Percentiles rank a stretch among this genome's conserved stretches.
Evolutionary conservation across 2,797 vertebrate genomes (phyloP).

Genomic region (Novumbra hubbsi): DNA sequence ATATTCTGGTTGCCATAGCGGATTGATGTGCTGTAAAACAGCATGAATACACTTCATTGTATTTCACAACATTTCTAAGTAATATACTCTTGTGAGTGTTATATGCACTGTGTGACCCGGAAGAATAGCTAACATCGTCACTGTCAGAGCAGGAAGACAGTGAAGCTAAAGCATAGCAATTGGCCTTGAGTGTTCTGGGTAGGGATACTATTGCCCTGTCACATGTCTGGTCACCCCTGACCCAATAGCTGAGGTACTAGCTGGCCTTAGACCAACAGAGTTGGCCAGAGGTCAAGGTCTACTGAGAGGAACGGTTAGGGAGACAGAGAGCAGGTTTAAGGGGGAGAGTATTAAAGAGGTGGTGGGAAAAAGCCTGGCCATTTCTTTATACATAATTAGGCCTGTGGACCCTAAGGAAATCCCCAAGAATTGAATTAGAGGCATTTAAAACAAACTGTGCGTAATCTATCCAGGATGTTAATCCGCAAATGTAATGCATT

Average conservation of each 20-base stretch:
- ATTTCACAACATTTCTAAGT: neutral
- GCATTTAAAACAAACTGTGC: conserved; percentile 11
- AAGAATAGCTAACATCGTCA: neutral
- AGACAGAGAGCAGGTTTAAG: neutral
- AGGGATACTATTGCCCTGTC: conserved; percentile 5
- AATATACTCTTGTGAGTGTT: neutral
- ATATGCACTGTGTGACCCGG: neutral
- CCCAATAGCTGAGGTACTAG: conserved; percentile 29
- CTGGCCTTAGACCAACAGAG: conserved; percentile 36
- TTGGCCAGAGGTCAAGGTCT: conserved; percentile 39
- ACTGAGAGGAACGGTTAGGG: neutral
- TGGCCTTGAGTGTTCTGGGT: neutral
- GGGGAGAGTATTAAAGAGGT: conserved; percentile 7
- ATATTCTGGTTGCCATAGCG: neutral
- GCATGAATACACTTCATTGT: neutral
- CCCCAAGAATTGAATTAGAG: conserved; percentile 18
- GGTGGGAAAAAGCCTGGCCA: conserved; percentile 16
- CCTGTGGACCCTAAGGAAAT: conserved; percentile 36
- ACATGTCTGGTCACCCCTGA: conserved; percentile 9
- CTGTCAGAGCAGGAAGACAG: neutral
- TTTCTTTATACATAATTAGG: conserved; percentile 53
- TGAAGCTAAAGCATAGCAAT: neutral
- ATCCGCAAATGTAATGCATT: neutral
- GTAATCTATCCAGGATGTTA: neutral
- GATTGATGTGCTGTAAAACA: neutral